Conservation (phyloP, 1,140 invertebrate species). For the Brachionus plicatilis region DNA sequence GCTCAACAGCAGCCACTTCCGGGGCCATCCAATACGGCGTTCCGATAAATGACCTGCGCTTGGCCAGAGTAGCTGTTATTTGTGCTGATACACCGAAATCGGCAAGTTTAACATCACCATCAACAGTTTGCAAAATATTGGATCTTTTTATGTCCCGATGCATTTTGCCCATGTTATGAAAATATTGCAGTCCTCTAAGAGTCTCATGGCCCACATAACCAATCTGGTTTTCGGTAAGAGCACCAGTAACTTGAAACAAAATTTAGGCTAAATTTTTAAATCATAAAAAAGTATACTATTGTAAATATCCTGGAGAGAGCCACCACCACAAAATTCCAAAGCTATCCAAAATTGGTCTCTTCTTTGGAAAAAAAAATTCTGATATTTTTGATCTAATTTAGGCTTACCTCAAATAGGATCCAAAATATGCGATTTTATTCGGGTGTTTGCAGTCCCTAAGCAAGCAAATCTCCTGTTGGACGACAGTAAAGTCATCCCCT, state of each 20-base stretch:
- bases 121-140: slow-evolving; percentile 94
- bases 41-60: slow-evolving; percentile 98
- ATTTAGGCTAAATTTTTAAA: neutral
- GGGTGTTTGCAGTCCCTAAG: slow-evolving; percentile 90
- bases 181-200: slow-evolving; percentile 85
- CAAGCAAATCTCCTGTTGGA: slow-evolving; percentile 98
- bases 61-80: slow-evolving; percentile 97
- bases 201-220: slow-evolving; percentile 96
- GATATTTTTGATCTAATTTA: neutral
- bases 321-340: slow-evolving; percentile 98
- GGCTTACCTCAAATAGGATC: slow-evolving; percentile 71
- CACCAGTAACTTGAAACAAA: slow-evolving; percentile 74
- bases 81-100: slow-evolving; percentile 99
- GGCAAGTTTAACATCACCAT: slow-evolving; percentile 93
- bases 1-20: slow-evolving; percentile 95
- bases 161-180: slow-evolving; percentile 93
- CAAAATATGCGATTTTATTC: slow-evolving; percentile 97
- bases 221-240: slow-evolving; percentile 86
- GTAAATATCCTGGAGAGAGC: slow-evolving; percentile 92
- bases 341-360: slow-evolving; percentile 97
- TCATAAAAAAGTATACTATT: slow-evolving; percentile 65
- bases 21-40: slow-evolving; percentile 88
- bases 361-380: slow-evolving; percentile 44
- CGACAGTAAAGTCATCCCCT: slow-evolving; percentile 93
- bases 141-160: slow-evolving; percentile 86